Base-by-base conservation (phyloP, 1,140 invertebrate genomes). In the Anastrepha ludens region DNA sequence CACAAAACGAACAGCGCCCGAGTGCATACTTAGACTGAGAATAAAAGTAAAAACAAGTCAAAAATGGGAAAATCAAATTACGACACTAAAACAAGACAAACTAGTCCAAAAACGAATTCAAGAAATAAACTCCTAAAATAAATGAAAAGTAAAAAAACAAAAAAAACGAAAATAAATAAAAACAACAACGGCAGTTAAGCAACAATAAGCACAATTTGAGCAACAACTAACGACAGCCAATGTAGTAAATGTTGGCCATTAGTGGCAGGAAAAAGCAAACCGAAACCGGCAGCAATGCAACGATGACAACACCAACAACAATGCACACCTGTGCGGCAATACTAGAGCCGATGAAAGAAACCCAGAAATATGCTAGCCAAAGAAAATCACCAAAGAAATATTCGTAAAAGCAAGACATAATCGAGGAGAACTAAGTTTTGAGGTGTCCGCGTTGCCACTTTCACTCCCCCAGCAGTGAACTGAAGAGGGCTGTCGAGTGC, bases 221-320 rank as follows among this genome's bases (percentile, higher is more conserved):
- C 20, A 86, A 86, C 13, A 62, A 86, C 41, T 81, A 81, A 55
- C 74, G 55, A 29, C 59, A 86, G 85, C 85, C 55, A 62, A 86
- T 55, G 59, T 86, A 86, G 59, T 86, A 86, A 86, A 86, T 81
- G 74, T 81, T 58, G 59, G 55, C 29, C 85, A 62, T 62, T 60
- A 86, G 58, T 59, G 41, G 85, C 85, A 59, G 59, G 58, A 86
- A 86, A 62, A 62, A 86, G 58, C 55, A 81, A 81, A 81, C 74
- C 74, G 47, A 81, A 50, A 81, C 74, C 74, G n/a, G 74, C n/a
- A 44, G 70, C 44, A 50, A 74, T 70, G 65, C 70, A 74, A 7
- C 41, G 15, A 70, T 15, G 15, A 74, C 15, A n/a, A 67, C n/a
- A 74, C 13, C 8, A 78, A 55, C 74, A 78, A 55, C 15, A 78